These are phyloP conservation scores for Galeopsomyia nigrocyanea DNA, from an alignment of 2,888 invertebrate genomes.

Conservation along the genomic window DNA sequence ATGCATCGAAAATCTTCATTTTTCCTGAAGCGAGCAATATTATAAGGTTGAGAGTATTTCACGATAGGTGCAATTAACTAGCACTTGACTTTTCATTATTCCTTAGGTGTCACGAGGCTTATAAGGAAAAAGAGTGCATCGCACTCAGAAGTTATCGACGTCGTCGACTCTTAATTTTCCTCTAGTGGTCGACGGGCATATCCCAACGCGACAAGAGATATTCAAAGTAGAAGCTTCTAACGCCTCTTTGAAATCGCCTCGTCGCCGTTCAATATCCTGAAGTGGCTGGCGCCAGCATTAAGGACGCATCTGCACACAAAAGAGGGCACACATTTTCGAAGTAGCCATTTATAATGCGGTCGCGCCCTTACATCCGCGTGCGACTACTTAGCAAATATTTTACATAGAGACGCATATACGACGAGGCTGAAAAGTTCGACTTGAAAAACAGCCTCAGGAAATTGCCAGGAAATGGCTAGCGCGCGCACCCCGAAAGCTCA, in stretches of 20 bases:
- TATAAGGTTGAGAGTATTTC: no score
- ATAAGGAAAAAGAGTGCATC: no score
- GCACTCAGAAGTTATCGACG: no score
- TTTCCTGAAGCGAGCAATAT: no score
- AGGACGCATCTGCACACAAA: slow-evolving; percentile 35
- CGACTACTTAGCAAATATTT: slow-evolving; percentile 63
- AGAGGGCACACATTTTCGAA: slow-evolving; percentile 53
- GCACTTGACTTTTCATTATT: no score
- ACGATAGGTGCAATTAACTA: no score
- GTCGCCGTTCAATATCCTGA: slow-evolving; percentile 38
- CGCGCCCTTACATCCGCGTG: slow-evolving; percentile 49
- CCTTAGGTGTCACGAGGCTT: no score
- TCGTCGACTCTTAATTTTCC: slow-evolving; percentile 4
- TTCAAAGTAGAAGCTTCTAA: slow-evolving; percentile 9
- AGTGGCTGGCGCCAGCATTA: slow-evolving; percentile 26
- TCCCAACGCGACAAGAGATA: slow-evolving; percentile 8
- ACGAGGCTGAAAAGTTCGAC: slow-evolving; percentile 60
- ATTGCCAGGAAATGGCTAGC: slow-evolving; percentile 65
- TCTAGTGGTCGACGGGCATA: slow-evolving; percentile 1
- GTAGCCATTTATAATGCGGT: slow-evolving; percentile 61
- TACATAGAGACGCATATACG: slow-evolving; percentile 45
- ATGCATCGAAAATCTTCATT: no score
- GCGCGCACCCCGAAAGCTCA: slow-evolving; percentile 28
- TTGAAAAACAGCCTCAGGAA: slow-evolving; percentile 66
- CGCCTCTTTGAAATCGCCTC: slow-evolving; percentile 9